These are phyloP conservation scores for Dromius quadrimaculatus DNA, from an alignment of 2,888 invertebrate genomes.

Conservation along the genomic window DNA sequence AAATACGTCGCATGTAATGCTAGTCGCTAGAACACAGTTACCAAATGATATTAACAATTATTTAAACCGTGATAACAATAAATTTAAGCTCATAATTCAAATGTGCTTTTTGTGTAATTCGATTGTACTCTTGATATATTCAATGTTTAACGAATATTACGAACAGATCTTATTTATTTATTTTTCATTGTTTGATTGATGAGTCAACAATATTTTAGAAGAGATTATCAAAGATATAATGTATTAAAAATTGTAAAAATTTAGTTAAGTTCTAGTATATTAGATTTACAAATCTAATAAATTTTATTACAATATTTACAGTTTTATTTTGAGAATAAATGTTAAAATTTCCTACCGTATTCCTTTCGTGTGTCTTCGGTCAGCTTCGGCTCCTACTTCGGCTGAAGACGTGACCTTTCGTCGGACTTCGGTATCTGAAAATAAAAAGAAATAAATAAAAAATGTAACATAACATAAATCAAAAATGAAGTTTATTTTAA, in stretches of 20 bases:
- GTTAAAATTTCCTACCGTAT: too few species aligned
- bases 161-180: constrained; percentile 38
- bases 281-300: constrained; percentile 52
- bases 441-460: too few species aligned
- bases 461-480: too few species aligned
- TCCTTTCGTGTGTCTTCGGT: too few species aligned
- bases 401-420: too few species aligned
- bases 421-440: too few species aligned
- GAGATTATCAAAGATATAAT: constrained; percentile 49
- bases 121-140: constrained; percentile 40
- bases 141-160: constrained; percentile 40
- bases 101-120: constrained; percentile 50
- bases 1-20: constrained; percentile 39
- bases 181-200: constrained; percentile 43
- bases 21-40: constrained; percentile 48
- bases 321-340: too few species aligned
- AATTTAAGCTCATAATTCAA: constrained; percentile 41
- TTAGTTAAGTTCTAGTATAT: constrained; percentile 50
- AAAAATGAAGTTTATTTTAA: too few species aligned
- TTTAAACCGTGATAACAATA: constrained; percentile 46
- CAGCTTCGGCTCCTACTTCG: too few species aligned
- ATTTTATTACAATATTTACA: constrained; percentile 45
- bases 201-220: constrained; percentile 49
- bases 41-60: constrained; percentile 52
- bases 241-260: constrained; percentile 51